Base-by-base conservation (phyloP, 2,113 vertebrate genomes). In the Lontra canadensis region DNA sequence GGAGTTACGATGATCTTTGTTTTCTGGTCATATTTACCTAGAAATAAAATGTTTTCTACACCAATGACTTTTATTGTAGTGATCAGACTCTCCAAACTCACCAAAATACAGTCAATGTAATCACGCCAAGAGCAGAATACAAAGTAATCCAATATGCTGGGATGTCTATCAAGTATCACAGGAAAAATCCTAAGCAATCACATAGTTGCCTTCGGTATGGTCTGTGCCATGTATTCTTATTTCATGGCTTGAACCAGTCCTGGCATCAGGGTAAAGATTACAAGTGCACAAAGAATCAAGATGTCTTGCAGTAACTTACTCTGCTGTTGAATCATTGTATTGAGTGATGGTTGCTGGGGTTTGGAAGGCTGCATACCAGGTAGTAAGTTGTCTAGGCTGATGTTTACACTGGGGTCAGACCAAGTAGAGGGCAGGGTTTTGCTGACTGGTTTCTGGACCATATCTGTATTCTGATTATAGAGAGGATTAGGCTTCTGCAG, bases 331-430 rank as follows among this genome's bases (percentile, higher is more conserved):
- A 99, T 99, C 98, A 99, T 99, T 79, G 99, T 99, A 94, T 99
- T 99, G 67, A 99, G 99, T 0, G 99, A 99, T 87, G 99, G 99
- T 98, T 99, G 99, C 88, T 98, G 98, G 23, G 99, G 99, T 98
- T 99, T 99, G 92, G 99, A 99, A 94, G 99, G 99, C 91, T 99
- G 99, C 98, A 99, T 99, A 96, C 99, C 99, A 81, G 99, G 99
- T 82, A 99, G 98, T 98, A 99, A 99, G 98, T 99, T 99, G 99
- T 99, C 99, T 98, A 99, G 99, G 98, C 99, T 99, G 99, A 99
- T 99, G 99, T 99, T 99, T 97, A 99, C 99, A 36, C 99, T 99
- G 98, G 99, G 99, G 98, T 99, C 99, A 85, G 99, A 99, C 99
- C 99, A 99, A 92, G 99, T 99, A 71, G 99, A 99, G 4, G 99